Base-by-base conservation (phyloP, 2,888 invertebrate species). In the Cerastis rubricosa region DNA sequence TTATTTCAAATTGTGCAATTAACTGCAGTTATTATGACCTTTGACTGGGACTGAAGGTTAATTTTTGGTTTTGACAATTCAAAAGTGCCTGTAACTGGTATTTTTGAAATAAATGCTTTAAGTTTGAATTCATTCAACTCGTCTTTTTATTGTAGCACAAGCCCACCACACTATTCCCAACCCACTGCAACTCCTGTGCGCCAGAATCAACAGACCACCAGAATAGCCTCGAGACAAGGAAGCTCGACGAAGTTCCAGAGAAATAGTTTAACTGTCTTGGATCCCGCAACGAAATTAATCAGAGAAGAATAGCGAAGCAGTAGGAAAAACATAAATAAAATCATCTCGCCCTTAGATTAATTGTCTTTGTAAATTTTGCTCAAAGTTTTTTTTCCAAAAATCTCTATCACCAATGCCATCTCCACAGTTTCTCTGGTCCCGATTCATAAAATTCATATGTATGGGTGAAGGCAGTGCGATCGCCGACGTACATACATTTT, bases 361-460 rank as follows among this genome's bases (percentile, higher is more conserved):
- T 57, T 57, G 14, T 57, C 1, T 57, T 25, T 25, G 54, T n/a
- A 1, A n/a, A 54, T 57, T 25, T 14, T 57, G 14, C 8, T 9
- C 45, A 47, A 64, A 71, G 45, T 5, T n/a, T 63, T n/a, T 25
- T n/a, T 29, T 25, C 35, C 11, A 66, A 70, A 78, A 78, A 74
- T 64, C 9, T 83, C 0, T 65, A 68, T 9, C 40, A n/a, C 11
- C 1, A 74, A 83, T 4, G 43, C 35, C 90, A 17, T 67, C 94
- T 96, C 95, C 87, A 94, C 77, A 22, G 85, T 70, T 85, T 81
- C 81, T 29, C 82, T 88, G 86, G 77, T 74, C 91, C 81, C 86
- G 91, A 93, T 95, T 95, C 96, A 95, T 95, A 96, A 96, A 95
- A 95, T 94, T 95, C 96, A 95, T 95, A 94, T 95, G 95, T 94